phyloP scores from a whole-genome alignment of 2,113 vertebrate species.

The Ictidomys tridecemlineatus region DNA sequence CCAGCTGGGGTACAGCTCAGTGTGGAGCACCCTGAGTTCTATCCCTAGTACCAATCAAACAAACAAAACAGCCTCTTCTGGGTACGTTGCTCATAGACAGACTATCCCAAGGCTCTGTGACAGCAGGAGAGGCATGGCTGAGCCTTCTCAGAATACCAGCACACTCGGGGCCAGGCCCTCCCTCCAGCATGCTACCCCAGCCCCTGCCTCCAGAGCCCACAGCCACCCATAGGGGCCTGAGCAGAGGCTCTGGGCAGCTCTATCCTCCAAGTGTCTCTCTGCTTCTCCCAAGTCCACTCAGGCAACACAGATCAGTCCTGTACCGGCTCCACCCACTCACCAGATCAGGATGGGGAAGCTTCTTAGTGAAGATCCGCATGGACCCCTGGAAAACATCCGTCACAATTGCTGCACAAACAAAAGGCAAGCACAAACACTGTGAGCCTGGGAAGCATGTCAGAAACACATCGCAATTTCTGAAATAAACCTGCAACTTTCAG shows the following conservation, averaged over 20 bases:
- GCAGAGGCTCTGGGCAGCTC: neutral
- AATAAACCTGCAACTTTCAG: neutral
- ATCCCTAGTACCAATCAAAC: neutral
- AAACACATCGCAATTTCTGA: neutral
- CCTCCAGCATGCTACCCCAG: neutral
- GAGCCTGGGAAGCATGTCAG: neutral
- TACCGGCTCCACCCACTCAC: conserved; percentile 84
- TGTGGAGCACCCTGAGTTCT: neutral
- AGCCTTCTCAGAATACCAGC: conserved; percentile 24
- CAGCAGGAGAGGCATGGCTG: neutral
- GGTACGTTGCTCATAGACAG: neutral
- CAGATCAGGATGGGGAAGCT: conserved; percentile 96
- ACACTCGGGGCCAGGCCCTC: conserved; percentile 6
- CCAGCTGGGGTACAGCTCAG: neutral
- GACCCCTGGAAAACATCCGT: conserved; percentile 97
- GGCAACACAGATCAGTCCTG: neutral
- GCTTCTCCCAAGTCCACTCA: neutral
- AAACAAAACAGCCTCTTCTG: neutral
- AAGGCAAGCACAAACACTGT: conserved; percentile 52
- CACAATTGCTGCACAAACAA: conserved; percentile 90
- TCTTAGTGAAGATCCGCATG: conserved; percentile 99
- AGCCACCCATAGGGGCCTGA: neutral
- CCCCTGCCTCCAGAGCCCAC: neutral
- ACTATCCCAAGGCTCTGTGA: neutral
- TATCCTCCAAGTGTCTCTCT: neutral